Conservation (phyloP, 2,797 vertebrate species). For the Alauda arvensis region DNA sequence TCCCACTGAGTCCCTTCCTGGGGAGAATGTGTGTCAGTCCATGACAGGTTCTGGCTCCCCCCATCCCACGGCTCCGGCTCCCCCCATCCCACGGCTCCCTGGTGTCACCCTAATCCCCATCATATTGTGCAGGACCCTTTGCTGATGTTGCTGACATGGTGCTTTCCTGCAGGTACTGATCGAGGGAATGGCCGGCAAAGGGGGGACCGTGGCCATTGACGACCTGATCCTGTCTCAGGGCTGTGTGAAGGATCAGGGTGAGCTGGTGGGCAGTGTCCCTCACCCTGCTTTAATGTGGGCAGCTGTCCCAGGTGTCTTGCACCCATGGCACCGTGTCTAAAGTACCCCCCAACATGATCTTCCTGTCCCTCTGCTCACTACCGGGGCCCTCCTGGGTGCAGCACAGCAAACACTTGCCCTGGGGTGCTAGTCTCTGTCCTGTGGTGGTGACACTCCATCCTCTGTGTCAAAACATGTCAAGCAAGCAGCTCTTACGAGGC, state of each 20-base stretch:
- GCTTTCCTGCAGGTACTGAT: conserved; percentile 78
- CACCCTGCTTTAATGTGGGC: neutral
- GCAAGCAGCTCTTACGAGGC: neutral
- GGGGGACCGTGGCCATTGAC: conserved; percentile 82
- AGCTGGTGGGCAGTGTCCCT: neutral
- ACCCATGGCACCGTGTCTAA: neutral
- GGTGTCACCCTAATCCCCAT: neutral
- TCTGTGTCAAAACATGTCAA: neutral
- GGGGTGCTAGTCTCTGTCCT: neutral
- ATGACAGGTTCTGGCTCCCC: neutral
- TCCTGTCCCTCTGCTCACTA: neutral
- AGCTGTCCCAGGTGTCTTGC: neutral
- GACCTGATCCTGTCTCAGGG: conserved; percentile 81
- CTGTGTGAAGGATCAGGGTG: conserved; percentile 58
- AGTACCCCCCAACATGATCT: neutral
- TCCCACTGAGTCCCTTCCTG: neutral
- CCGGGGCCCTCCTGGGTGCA: neutral
- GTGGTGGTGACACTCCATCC: neutral
- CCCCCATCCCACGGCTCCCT: accelerated
- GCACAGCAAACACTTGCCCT: neutral
- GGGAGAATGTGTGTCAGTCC: accelerated
- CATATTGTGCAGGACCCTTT: accelerated
- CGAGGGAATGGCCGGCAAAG: conserved; percentile 67
- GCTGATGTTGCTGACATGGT: accelerated
- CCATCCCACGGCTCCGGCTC: accelerated